Evolutionary conservation across 2,888 invertebrate genomes (phyloP), one percentile per base, ranked within the genome.

Genomic region (Phalera bucephala): DNA sequence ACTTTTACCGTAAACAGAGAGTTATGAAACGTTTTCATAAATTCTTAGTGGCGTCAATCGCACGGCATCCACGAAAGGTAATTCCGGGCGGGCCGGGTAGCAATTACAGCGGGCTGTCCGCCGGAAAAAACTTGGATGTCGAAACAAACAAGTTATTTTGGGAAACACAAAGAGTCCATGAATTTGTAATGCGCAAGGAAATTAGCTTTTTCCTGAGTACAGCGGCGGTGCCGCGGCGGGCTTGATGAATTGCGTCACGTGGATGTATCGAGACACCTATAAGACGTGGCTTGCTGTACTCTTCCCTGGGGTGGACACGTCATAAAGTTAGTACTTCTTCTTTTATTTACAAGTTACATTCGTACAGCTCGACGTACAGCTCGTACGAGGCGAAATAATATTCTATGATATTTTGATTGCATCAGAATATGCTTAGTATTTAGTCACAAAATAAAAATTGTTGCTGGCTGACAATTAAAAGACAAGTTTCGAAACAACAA

Each of bases 101-200:
- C 76, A 77, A 75, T 76, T 74, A 76, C 73, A 69, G 60, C 53
- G 40, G 42, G 58, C 67, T 68, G 70, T 64, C 41, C 51, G 53
- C 43, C 53, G 57, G 61, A 68, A 64, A 62, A 68, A 67, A 71
- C 66, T 69, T 63, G 58, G 32, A 58, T 69, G 72, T 71, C 71
- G 76, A 77, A 81, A 81, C 80, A 84, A 83, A 80, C 84, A 82
- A 80, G 77, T 81, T 84, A 80, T 84, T 78, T 79, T 66, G 63
- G 67, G 57, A 53, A 56, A 75, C 80, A 82, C 80, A 81, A 80
- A 83, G 81, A 80, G 75, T 72, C 72, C 81, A 85, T 85, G 84
- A 85, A 85, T 85, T 81, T 83, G 79, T 84, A 83, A 85, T 85
- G 75, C 57, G 54, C 44, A 51, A 71, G 82, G 81, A 83, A 82